Base-by-base conservation (phyloP, 2,797 vertebrate genomes). In the Anguilla megastoma region DNA sequence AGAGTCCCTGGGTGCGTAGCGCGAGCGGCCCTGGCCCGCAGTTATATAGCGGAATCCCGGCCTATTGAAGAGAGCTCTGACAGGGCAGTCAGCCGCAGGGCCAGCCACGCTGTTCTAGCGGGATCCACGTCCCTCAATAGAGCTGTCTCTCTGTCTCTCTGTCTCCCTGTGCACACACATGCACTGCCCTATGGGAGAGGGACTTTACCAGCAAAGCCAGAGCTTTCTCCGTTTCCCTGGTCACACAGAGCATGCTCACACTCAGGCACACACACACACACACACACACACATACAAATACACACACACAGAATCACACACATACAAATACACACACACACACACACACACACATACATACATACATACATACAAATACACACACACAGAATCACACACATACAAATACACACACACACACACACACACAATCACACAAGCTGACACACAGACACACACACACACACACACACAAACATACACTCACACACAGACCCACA, bases 121-220 rank as follows among this genome's bases (percentile, higher is more conserved):
- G 94, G 90, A 94, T 96, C 95, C 91, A 92, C 52, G 50, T 71
- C 85, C 48, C 45, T 54, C 54, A 84, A 54, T 58, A 56, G 24
- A 41, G 79, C 16, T 95, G 93, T 95, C 95, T 93, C 92, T 41
- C 36, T 36, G 36, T 36, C 36, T 36, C 36, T 41, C 41, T 45
- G 41, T 45, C 41, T 92, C 89, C 83, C 27, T 18, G 60, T 7
- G 71, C 56, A 80, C 76, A 86, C 85, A 88, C 88, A 90, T 90
- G 90, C 90, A 84, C 88, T 87, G 33, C 54, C 36, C 56, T n/a
- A 45, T 91, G 86, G 85, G 79, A 94, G 90, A 95, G 91, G 95
- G 94, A 95, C 89, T 93, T 92, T 95, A 86, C 95, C 93, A 94
- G 95, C 93, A 95, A 94, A 94, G 92, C 93, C 92, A 96, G 93